A percentile compares a stretch with the other conserved stretches of the same genome.
phyloP scores from a whole-genome alignment of 2,113 vertebrate species.

The Clupea harengus region DNA sequence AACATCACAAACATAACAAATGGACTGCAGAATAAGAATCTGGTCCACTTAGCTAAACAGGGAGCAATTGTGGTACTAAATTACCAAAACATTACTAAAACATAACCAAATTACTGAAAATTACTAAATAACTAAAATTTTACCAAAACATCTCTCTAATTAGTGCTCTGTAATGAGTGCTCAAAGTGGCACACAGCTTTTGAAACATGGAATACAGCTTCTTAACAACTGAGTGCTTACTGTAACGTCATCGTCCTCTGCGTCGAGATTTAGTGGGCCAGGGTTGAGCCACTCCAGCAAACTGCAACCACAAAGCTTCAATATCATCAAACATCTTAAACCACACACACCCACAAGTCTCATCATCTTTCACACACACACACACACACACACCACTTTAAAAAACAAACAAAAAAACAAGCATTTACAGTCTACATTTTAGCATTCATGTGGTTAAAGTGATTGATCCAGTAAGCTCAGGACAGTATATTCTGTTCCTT shows the following conservation, averaged over 20 bases:
- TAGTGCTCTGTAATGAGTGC: too few relatives aligned
- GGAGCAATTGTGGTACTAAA: background rate
- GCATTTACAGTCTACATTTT: background rate
- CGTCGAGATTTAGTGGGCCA: slow-evolving; percentile 48
- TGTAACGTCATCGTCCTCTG: slow-evolving; percentile 29
- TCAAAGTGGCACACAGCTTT: background rate
- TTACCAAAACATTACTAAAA: background rate
- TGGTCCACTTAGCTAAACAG: background rate
- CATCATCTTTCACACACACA: background rate
- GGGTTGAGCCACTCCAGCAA: slow-evolving; percentile 71
- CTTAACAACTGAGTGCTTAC: slow-evolving; percentile 11
- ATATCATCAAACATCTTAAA: background rate
- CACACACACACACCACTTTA: slow-evolving; percentile 16
- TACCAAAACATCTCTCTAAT: too few relatives aligned
- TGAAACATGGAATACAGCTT: background rate
- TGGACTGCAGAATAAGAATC: background rate
- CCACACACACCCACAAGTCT: background rate
- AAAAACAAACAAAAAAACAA: too few relatives aligned
- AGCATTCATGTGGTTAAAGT: background rate
- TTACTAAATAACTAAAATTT: too few relatives aligned
- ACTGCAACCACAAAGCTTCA: slow-evolving; percentile 43
- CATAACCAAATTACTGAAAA: background rate
- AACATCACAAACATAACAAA: background rate
- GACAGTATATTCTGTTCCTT: background rate
- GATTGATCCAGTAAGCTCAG: too few relatives aligned